Evolutionary conservation across 2,113 vertebrate genomes (phyloP).

Genomic region (Oryzias melastigma): DNA sequence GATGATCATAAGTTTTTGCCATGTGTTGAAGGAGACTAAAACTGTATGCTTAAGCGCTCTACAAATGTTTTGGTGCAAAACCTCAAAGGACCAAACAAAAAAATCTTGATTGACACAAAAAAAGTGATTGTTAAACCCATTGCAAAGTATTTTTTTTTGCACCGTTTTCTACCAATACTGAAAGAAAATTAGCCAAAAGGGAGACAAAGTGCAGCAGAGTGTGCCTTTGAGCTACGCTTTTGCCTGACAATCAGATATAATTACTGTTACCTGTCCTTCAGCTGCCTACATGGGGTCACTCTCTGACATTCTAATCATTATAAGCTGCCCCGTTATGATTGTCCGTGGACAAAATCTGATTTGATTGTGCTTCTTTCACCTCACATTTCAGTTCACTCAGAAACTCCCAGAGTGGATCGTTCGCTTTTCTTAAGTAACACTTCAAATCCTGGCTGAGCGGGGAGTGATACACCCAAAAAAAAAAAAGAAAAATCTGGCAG

Average conservation of each 20-base stretch:
- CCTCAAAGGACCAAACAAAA: no score
- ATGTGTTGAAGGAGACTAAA: no score
- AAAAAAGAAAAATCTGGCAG: no score
- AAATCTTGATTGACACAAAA: neutral
- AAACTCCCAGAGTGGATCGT: conserved; percentile 7
- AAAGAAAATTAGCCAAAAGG: conserved; percentile 20
- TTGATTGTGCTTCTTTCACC: conserved; percentile 21
- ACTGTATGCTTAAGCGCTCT: no score
- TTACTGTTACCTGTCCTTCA: conserved; percentile 51
- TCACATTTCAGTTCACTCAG: conserved; percentile 20
- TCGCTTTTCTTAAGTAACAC: conserved; percentile 2
- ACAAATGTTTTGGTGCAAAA: no score
- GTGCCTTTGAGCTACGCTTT: conserved; percentile 33
- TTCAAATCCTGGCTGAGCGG: no score
- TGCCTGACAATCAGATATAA: conserved; percentile 47
- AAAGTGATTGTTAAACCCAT: conserved; percentile 10
- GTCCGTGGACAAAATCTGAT: conserved; percentile 35
- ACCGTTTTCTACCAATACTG: neutral
- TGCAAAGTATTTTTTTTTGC: conserved; percentile 16
- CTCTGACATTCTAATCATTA: conserved; percentile 51
- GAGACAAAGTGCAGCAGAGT: conserved; percentile 26
- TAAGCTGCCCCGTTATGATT: conserved; percentile 32
- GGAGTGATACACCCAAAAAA: neutral
- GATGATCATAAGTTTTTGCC: no score
- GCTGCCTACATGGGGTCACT: conserved; percentile 47